phyloP scores from a whole-genome alignment of 1,140 invertebrate genomes.

The Caerostris extrusa region DNA sequence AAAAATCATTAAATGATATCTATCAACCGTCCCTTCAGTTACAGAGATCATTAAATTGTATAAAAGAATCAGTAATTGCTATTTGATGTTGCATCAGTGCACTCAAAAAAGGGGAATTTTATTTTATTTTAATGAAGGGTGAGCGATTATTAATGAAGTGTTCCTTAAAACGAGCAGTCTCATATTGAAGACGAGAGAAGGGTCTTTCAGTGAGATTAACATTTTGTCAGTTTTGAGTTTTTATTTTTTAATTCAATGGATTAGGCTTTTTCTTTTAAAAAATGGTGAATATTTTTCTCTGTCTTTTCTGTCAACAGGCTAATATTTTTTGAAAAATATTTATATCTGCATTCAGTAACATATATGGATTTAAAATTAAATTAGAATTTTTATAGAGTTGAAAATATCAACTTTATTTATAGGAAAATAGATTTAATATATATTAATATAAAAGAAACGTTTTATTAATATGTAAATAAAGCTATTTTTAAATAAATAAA shows the following conservation, averaged over 20 bases:
- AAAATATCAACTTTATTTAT: no score
- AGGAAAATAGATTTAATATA: no score
- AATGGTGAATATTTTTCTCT: no score
- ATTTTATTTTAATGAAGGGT: slow-evolving; percentile 48
- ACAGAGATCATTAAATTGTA: slow-evolving; percentile 39
- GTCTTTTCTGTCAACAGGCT: no score
- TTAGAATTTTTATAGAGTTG: no score
- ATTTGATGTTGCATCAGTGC: neutral
- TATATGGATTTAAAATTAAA: no score
- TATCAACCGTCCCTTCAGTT: neutral
- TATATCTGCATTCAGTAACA: no score
- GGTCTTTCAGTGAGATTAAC: neutral
- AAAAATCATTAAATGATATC: neutral
- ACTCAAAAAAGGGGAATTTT: neutral
- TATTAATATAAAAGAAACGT: no score
- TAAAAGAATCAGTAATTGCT: neutral
- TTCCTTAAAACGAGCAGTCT: slow-evolving; percentile 1
- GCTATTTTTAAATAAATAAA: no score
- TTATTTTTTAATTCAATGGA: neutral
- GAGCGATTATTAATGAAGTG: slow-evolving; percentile 33
- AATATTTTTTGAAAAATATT: no score
- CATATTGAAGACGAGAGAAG: neutral
- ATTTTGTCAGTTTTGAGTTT: neutral
- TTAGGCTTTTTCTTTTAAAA: neutral
- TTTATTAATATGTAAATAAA: no score